Evolutionary conservation across 2,113 vertebrate species (phyloP).

Genomic region (Caranx ignobilis): DNA sequence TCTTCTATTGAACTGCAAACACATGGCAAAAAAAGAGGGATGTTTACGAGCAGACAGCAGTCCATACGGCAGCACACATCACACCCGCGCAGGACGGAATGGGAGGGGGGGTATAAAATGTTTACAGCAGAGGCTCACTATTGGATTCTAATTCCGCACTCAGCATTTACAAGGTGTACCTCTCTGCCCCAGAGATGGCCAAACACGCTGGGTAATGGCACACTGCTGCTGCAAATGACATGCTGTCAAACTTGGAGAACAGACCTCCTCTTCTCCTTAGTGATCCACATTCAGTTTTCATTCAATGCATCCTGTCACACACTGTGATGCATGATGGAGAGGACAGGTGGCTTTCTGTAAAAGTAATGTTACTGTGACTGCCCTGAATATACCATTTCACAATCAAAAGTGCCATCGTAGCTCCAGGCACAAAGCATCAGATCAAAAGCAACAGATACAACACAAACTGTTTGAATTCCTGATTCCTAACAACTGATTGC

Average conservation of each 20-base stretch:
- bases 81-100: conserved; percentile 37
- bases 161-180: conserved; percentile 71
- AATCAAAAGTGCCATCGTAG: conserved; percentile 43
- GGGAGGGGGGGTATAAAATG: conserved; percentile 58
- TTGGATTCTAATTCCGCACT: conserved; percentile 78
- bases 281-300: conserved; percentile 58
- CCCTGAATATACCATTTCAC: conserved; percentile 26
- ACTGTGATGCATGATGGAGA: conserved; percentile 39
- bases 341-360: conserved; percentile 46
- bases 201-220: conserved; percentile 48
- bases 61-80: conserved; percentile 57
- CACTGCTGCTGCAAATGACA: conserved; percentile 63
- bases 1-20: conserved; percentile 50
- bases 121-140: conserved; percentile 69
- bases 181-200: conserved; percentile 48
- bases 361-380: conserved; percentile 38
- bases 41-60: conserved; percentile 62
- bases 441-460: not conserved
- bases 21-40: conserved; percentile 38
- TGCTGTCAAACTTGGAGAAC: conserved; percentile 48
- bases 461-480: not conserved
- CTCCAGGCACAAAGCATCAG: conserved; percentile 14
- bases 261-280: conserved; percentile 39
- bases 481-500: conserved; percentile 28
- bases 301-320: conserved; percentile 45